Conservation (phyloP, 1,140 invertebrate genomes). For the Copidosoma floridanum region DNA sequence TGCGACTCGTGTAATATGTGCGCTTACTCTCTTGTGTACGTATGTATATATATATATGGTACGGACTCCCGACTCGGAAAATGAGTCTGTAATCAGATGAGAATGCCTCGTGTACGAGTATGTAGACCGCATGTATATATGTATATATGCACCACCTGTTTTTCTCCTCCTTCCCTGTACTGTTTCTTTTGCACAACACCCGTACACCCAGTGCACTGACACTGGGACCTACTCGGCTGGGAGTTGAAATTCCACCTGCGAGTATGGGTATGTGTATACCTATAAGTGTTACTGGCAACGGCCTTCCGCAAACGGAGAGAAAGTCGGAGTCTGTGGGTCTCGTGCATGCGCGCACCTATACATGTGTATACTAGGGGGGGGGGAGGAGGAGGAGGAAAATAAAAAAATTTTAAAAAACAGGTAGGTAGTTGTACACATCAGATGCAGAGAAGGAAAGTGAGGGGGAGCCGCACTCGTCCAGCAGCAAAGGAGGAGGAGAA, state of each 20-base stretch:
- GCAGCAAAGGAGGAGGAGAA: neutral
- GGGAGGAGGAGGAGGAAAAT: slow-evolving; percentile 6
- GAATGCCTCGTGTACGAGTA: too few species aligned
- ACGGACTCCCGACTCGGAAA: neutral
- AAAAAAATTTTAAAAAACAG: too few species aligned
- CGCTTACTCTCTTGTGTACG: neutral
- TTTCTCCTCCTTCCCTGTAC: too few species aligned
- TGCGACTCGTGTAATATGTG: too few species aligned
- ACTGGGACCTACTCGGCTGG: too few species aligned
- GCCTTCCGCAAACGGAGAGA: slow-evolving; percentile 23
- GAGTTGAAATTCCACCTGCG: too few species aligned
- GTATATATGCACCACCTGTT: slow-evolving; percentile 9
- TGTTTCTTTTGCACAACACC: too few species aligned
- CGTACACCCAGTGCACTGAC: too few species aligned
- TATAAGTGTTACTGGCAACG: too few species aligned
- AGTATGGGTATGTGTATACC: neutral
- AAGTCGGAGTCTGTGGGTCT: too few species aligned
- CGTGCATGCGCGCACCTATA: too few species aligned
- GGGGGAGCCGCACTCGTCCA: neutral
- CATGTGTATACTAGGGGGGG: neutral
- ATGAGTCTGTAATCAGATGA: slow-evolving; percentile 6
- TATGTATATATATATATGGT: neutral
- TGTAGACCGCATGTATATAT: too few species aligned
- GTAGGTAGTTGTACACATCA: neutral
- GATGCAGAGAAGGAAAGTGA: neutral